Base-by-base conservation (phyloP, 2,797 vertebrate genomes). In the Heterohyrax brucei region DNA sequence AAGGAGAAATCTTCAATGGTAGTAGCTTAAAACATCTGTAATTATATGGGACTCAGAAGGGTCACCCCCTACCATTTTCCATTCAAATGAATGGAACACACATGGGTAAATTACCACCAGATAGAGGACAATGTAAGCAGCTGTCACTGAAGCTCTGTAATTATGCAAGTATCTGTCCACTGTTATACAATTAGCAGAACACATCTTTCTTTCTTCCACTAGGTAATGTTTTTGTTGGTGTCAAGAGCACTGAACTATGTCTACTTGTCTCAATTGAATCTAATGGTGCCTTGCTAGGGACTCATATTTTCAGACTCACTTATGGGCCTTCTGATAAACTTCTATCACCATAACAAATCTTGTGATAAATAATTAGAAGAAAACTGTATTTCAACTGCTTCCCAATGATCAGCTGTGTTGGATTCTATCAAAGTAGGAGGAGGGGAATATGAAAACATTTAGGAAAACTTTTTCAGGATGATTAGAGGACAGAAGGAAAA, bases 41-140 rank as follows among this genome's bases (percentile, higher is more conserved):
- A 87, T 97, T 97, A 92, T 33, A 73, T 62, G 93, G 92, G 77
- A 97, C 96, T 96, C 94, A 86, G 96, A 96, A 83, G 95, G 91
- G 73, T 93, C 78, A 91, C 56, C 93, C 73, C 97, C 96, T 84
- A 92, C 95, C 1, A 86, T 87, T 97, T 96, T 96, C 95, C 95
- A 88, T 97, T 97, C 95, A 96, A 93, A 95, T 97, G 95, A 98
- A 87, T 79, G 95, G 97, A 87, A 97, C 97, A 97, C 94, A 94
- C 97, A 46, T 7, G 92, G 97, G 95, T 97, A 97, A 98, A 98
- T 98, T 94, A 97, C 97, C 95, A 39, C 97, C 0, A 19, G 97
- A 73, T 73, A 96, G 70, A 0, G 78, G 96, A 95, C 97, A 87
- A 66, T n/a, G 28, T 92, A 93, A 96, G 89, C 98, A 98, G 97